Percentiles rank a stretch among this genome's conserved stretches.
Conservation (phyloP, 2,888 invertebrate genomes). For the Diaperis boleti region DNA sequence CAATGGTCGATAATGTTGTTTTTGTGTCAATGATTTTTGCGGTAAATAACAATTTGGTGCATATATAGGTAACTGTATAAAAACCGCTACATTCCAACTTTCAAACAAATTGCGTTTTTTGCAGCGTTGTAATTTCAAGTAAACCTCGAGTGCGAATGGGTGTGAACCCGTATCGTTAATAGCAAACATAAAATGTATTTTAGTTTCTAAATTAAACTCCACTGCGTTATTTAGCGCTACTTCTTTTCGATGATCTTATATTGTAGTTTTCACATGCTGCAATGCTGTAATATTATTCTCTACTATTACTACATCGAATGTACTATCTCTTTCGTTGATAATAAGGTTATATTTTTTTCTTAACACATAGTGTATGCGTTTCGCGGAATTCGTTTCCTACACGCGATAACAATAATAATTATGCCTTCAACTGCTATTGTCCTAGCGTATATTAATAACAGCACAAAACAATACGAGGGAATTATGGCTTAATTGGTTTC, state of each 20-base stretch:
- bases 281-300: no score
- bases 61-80: not conserved
- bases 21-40: slow-evolving; percentile 4
- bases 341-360: slow-evolving; percentile 13
- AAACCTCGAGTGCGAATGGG: not conserved
- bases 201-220: not conserved
- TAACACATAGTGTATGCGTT: not conserved
- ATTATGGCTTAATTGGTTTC: slow-evolving; percentile 13
- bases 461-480: not conserved
- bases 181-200: slow-evolving; percentile 3
- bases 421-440: not conserved
- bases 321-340: no score
- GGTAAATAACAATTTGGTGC: not conserved
- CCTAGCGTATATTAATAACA: not conserved
- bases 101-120: not conserved
- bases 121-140: not conserved
- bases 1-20: not conserved
- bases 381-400: slow-evolving; percentile 17
- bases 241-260: no score
- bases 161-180: not conserved
- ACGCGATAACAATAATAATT: slow-evolving; percentile 11
- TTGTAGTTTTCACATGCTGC: no score
- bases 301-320: no score
- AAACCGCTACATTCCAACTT: not conserved
- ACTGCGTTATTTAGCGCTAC: no score